Percentiles rank a stretch among this genome's conserved stretches.
Conservation (phyloP, 2,888 invertebrate species). For the Andrena hattorfiana region DNA sequence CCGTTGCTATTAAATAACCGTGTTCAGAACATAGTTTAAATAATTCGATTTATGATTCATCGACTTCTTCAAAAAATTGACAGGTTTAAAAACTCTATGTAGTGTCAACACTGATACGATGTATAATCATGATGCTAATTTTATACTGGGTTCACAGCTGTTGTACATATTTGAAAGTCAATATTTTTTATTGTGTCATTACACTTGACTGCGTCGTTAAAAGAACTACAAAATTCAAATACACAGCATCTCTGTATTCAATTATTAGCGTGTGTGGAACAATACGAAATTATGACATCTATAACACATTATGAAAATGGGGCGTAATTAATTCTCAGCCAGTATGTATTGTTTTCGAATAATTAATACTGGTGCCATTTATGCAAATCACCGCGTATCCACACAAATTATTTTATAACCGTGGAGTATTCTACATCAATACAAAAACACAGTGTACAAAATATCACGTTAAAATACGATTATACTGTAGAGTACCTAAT, state of each 20-base stretch:
- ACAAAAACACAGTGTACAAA: not conserved
- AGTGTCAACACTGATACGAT: not conserved
- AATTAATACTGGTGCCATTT: slow-evolving; percentile 35
- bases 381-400: slow-evolving; percentile 19
- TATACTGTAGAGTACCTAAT: not conserved
- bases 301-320: slow-evolving; percentile 11
- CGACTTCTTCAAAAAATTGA: not conserved
- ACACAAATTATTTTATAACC: slow-evolving; percentile 12
- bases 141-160: not conserved
- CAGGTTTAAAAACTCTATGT: not conserved
- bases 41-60: not conserved
- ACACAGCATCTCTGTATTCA: not conserved
- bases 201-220: not conserved
- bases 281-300: slow-evolving; percentile 23
- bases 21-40: not conserved
- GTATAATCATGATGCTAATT: not conserved
- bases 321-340: slow-evolving; percentile 36
- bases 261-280: slow-evolving; percentile 22
- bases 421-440: not conserved
- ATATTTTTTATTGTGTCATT: slow-evolving; percentile 20
- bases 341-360: slow-evolving; percentile 29
- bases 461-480: not conserved
- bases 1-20: slow-evolving; percentile 1
- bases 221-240: slow-evolving; percentile 20
- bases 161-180: slow-evolving; percentile 3